Evolutionary conservation across 2,113 vertebrate species (phyloP).

Genomic region (Aldabrachelys gigantea): DNA sequence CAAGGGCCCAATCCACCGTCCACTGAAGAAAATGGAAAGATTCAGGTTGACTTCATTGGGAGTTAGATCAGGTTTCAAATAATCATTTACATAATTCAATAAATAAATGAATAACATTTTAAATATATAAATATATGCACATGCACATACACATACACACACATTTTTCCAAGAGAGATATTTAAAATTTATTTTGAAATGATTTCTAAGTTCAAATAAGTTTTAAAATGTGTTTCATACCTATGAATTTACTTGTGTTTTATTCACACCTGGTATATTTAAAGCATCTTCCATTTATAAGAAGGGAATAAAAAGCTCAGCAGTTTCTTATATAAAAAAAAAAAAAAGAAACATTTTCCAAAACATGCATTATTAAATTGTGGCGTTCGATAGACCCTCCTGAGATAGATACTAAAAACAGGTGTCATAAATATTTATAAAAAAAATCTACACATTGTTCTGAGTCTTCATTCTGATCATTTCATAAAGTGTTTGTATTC

Average conservation of each 20-base stretch:
- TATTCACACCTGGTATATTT: not conserved
- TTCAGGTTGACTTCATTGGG: not conserved
- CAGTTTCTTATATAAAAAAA: not conserved
- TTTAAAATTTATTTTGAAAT: constrained; percentile 39
- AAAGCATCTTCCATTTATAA: too few relatives aligned
- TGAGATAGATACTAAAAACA: not conserved
- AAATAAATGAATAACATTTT: not conserved
- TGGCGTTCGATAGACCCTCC: not conserved
- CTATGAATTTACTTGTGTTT: not conserved
- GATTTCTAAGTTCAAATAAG: not conserved
- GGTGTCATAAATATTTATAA: not conserved
- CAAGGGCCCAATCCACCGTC: not conserved
- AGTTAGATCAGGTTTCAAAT: not conserved
- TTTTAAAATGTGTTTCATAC: not conserved
- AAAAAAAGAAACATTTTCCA: not conserved
- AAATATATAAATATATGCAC: too few relatives aligned
- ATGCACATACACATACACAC: not conserved
- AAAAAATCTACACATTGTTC: not conserved
- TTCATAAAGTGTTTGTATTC: not conserved
- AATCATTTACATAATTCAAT: constrained; percentile 5
- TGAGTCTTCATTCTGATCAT: not conserved
- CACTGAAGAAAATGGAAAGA: not conserved
- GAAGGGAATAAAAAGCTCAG: not conserved
- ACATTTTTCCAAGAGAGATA: constrained; percentile 13
- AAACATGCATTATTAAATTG: not conserved